Conservation (phyloP, 2,797 vertebrate genomes). For the Meda fulgida region DNA sequence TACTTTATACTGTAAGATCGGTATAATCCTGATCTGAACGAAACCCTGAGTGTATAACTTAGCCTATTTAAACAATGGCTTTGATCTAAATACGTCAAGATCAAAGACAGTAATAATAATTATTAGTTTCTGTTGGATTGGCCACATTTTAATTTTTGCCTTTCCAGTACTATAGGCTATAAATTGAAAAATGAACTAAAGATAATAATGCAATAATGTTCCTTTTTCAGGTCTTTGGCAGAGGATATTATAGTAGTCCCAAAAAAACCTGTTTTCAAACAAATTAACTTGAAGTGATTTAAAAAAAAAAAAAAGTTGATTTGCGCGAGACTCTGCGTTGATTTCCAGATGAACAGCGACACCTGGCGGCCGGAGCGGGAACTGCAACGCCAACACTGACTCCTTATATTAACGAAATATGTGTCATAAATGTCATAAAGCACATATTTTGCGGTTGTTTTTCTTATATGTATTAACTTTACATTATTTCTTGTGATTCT, state of each 20-base stretch:
- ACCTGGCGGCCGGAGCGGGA: neutral
- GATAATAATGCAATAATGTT: neutral
- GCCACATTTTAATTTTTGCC: neutral
- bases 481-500: too few species aligned
- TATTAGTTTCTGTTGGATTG: neutral
- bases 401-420: neutral
- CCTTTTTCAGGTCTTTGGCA: neutral
- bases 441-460: too few species aligned
- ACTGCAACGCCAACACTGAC: neutral
- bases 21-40: neutral
- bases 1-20: neutral
- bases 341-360: neutral
- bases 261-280: neutral
- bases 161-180: neutral
- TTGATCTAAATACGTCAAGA: neutral
- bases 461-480: too few species aligned
- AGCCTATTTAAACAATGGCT: neutral
- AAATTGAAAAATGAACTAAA: neutral
- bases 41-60: neutral
- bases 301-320: neutral
- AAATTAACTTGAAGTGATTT: too few species aligned
- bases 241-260: too few species aligned
- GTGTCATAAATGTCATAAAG: neutral
- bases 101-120: neutral
- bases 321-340: neutral